Evolutionary conservation across 1,140 invertebrate species (phyloP), one percentile per base, ranked within the genome.

Genomic region (Pogonus chalceus): DNA sequence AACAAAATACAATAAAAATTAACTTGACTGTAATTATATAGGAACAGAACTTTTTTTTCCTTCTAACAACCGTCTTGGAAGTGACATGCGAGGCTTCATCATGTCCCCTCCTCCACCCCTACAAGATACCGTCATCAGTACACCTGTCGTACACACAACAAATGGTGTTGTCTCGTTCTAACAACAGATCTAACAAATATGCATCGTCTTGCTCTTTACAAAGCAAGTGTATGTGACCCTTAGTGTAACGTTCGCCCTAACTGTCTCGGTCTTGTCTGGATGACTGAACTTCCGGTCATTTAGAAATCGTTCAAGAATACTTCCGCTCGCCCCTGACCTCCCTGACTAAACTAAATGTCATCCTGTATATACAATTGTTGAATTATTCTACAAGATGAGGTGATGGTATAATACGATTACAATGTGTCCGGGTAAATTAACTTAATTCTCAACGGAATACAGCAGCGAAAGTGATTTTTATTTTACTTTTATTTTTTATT

Each of bases 291-390:
- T 43, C 37, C 37, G 37, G 9, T 43, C 37, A 43, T 43, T 43
- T 43, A 43, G 37, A 18, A 43, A 43, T 43, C 37, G 37, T 16
- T 43, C 37, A 43, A 43, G 37, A 43, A 43, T 43, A 43, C 37
- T 43, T 43, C 37, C 37, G 37, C 37, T 18, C 37, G 18, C 37
- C 37, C 18, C 37, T 16, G 3, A 12, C 9, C 37, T 4, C 37
- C 18, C 18, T 9, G 26, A 31, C 26, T 4, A 31, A 31, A 7
- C 26, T 7, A 14, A 31, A 31, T 31, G 26, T 31, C 26, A 7
- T 31, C 4, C 14, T 31, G 26, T 31, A 31, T 31, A 31, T 31
- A 31, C n/a, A n/a, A n/a, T 31, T 31, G 26, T 31, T 31, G 26
- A 31, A 7, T 31, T 31, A 31, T 31, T 7, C 26, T 14, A 31